Percentiles rank a stretch among this genome's conserved stretches.
These are phyloP conservation scores for Caenorhabditis briggsae DNA, from an alignment of 1,140 invertebrate genomes.

Conservation along the genomic window DNA sequence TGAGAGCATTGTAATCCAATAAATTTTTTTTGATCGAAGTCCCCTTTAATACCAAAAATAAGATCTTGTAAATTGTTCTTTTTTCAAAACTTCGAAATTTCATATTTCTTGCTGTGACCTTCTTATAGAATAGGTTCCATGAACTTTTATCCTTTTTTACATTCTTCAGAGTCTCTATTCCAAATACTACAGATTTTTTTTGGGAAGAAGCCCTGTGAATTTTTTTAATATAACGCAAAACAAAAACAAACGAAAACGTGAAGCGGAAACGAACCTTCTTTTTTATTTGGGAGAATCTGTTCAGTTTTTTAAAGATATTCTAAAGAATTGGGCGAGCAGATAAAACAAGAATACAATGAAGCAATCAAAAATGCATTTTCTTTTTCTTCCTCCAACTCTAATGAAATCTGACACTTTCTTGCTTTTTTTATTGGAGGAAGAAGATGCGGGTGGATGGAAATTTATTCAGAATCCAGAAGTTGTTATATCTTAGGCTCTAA, in stretches of 20 bases:
- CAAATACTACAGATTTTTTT: too few relatives aligned
- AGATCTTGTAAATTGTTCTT: too few relatives aligned
- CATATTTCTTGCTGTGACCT: too few relatives aligned
- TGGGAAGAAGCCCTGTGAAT: neutral
- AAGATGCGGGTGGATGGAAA: neutral
- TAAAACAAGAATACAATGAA: neutral
- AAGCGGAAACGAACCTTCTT: constrained; percentile 17
- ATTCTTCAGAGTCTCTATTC: neutral
- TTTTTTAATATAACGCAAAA: neutral
- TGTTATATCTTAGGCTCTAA: neutral
- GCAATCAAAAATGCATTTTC: constrained; percentile 1
- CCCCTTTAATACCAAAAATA: too few relatives aligned
- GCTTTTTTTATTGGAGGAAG: neutral
- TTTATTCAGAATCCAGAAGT: neutral
- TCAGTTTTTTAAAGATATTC: neutral
- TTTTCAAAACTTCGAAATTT: too few relatives aligned
- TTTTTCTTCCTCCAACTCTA: neutral
- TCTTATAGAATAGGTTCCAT: neutral
- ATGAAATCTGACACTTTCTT: constrained; percentile 47
- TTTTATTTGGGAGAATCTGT: neutral
- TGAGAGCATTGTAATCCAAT: too few relatives aligned
- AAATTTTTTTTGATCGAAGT: too few relatives aligned
- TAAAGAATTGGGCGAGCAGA: neutral
- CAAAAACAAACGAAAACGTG: neutral
- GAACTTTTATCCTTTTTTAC: neutral